A percentile compares a stretch with the other conserved stretches of the same genome.
Evolutionary conservation across 2,113 vertebrate species (phyloP).

Genomic region (Ptilonorhynchus violaceus): DNA sequence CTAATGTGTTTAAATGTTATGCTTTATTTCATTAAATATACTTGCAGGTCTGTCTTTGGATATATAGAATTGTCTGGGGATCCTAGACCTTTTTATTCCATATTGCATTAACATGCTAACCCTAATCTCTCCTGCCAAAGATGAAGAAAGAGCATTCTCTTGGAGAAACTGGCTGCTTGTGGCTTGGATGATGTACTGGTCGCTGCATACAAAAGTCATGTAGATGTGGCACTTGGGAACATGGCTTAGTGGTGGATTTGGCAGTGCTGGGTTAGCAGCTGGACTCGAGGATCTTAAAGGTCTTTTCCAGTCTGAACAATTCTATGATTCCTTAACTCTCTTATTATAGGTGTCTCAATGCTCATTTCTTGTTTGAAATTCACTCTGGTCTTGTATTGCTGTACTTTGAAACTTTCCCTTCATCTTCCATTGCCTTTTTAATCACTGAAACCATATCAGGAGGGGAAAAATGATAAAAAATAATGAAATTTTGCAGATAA

Average conservation of each 20-base stretch:
- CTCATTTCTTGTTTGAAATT: slow-evolving; percentile 40
- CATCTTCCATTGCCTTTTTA: slow-evolving; percentile 38
- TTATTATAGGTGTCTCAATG: slow-evolving; percentile 11
- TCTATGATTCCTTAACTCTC: neutral
- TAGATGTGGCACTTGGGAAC: neutral
- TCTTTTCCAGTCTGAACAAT: neutral
- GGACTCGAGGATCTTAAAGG: neutral
- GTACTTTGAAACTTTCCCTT: slow-evolving; percentile 39
- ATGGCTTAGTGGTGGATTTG: neutral
- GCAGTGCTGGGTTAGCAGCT: neutral
- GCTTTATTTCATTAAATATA: slow-evolving; percentile 10
- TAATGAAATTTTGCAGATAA: slow-evolving; percentile 55
- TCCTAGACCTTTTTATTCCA: slow-evolving; percentile 42
- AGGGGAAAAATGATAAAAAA: neutral
- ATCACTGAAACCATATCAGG: slow-evolving; percentile 52
- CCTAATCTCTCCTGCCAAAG: slow-evolving; percentile 38
- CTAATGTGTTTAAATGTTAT: neutral
- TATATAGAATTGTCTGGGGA: slow-evolving; percentile 2
- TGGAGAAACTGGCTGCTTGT: neutral
- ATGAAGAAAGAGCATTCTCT: neutral
- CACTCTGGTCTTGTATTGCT: neutral
- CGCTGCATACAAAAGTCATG: neutral
- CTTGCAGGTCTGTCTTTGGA: neutral
- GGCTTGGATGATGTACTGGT: neutral
- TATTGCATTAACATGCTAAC: slow-evolving; percentile 55